Conservation (phyloP, 2,888 invertebrate species). For the Malachius bipustulatus region DNA sequence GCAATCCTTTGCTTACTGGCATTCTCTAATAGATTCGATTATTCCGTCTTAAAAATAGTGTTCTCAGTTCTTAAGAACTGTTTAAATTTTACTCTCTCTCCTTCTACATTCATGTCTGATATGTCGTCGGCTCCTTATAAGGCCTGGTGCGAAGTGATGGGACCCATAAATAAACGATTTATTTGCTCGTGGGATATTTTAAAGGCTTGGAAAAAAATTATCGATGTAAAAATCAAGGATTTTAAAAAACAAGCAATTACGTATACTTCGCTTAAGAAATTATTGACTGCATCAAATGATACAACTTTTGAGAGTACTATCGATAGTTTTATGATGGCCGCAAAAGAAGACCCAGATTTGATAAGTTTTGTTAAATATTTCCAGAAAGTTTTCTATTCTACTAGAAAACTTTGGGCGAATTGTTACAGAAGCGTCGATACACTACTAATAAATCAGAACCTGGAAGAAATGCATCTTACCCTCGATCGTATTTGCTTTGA, state of each 20-base stretch:
- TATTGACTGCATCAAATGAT: too few species aligned
- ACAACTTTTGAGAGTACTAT: constrained; percentile 14
- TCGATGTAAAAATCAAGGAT: too few species aligned
- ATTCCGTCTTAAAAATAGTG: constrained; percentile 16
- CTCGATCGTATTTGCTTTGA: constrained; percentile 20
- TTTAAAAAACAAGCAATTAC: too few species aligned
- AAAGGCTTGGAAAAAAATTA: constrained; percentile 19
- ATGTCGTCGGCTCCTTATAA: constrained; percentile 19
- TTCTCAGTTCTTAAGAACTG: constrained; percentile 14
- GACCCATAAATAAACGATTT: constrained; percentile 14
- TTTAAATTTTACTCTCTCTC: constrained; percentile 13
- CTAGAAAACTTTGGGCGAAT: constrained; percentile 18
- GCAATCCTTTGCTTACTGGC: constrained; percentile 20
- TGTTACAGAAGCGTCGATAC: constrained; percentile 18
- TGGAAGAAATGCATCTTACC: constrained; percentile 21
- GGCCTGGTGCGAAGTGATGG: constrained; percentile 20
- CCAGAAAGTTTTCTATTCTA: constrained; percentile 12
- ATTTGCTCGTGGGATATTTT: constrained; percentile 24
- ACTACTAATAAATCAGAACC: constrained; percentile 21
- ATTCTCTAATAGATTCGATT: constrained; percentile 20
- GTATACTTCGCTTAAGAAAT: too few species aligned
- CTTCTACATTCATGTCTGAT: constrained; percentile 23
- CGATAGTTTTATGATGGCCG: constrained; percentile 8
- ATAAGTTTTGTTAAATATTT: constrained; percentile 18
- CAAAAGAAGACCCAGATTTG: constrained; percentile 15